Evolutionary conservation across 2,113 vertebrate genomes (phyloP).

Genomic region (Rynchops niger): DNA sequence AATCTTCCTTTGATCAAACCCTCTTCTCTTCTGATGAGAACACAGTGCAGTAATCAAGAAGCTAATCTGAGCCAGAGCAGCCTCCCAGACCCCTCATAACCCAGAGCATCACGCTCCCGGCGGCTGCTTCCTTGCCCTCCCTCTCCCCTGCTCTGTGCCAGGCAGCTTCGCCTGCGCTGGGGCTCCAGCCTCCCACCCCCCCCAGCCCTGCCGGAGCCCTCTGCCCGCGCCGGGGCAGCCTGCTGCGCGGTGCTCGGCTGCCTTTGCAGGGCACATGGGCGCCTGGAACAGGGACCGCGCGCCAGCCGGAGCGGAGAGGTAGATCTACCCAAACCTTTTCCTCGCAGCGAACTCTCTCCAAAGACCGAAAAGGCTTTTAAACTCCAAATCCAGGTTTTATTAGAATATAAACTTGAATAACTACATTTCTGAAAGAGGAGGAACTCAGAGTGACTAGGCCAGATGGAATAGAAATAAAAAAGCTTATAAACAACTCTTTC

Average conservation of each 20-base stretch:
- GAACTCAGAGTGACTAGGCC: not conserved
- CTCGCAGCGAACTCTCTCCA: not conserved
- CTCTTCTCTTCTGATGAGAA: constrained; percentile 61
- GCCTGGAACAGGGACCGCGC: not conserved
- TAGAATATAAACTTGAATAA: not conserved
- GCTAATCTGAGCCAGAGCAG: constrained; percentile 28
- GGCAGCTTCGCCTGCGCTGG: not conserved
- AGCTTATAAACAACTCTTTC: not conserved
- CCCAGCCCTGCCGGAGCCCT: not conserved
- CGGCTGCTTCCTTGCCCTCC: fast-evolving
- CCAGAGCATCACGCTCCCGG: not conserved
- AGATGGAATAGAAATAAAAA: not conserved
- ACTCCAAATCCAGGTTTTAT: not conserved
- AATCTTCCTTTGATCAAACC: constrained; percentile 63
- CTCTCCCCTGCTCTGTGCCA: not conserved
- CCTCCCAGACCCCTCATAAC: not conserved
- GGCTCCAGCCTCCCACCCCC: not conserved
- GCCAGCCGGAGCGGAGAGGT: fast-evolving
- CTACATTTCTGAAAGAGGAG: not conserved
- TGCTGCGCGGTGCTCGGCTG: not conserved
- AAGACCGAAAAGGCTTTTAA: not conserved
- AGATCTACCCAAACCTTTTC: not conserved
- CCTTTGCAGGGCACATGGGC: not conserved
- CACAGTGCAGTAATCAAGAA: constrained; percentile 46
- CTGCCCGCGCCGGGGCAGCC: not conserved